A percentile compares a stretch with the other conserved stretches of the same genome.
phyloP scores from a whole-genome alignment of 2,888 invertebrate species.

The Lacanobia oleracea region DNA sequence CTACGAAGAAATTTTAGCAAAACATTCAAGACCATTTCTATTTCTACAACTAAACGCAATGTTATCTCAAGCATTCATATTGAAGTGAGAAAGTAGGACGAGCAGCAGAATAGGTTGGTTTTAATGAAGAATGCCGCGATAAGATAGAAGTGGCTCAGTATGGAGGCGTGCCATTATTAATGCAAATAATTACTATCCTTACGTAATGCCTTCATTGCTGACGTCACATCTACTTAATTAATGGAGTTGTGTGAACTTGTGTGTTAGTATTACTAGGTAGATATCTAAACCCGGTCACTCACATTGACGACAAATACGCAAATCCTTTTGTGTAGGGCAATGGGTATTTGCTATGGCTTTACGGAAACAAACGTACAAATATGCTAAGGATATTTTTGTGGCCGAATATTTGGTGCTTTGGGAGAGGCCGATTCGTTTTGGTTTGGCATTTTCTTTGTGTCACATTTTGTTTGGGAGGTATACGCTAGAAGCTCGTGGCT shows the following conservation, averaged over 20 bases:
- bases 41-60: neutral
- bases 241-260: neutral
- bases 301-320: neutral
- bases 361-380: neutral
- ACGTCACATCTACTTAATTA: constrained; percentile 28
- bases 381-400: neutral
- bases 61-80: constrained; percentile 9
- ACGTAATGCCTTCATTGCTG: constrained; percentile 34
- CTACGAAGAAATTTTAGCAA: neutral
- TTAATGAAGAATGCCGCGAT: constrained; percentile 53
- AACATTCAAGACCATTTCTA: neutral
- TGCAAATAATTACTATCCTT: constrained; percentile 47
- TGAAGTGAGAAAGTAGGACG: constrained; percentile 41
- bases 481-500: no score
- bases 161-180: constrained; percentile 28
- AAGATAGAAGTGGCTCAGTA: constrained; percentile 29
- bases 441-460: neutral
- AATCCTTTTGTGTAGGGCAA: constrained; percentile 1
- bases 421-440: no score
- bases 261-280: constrained; percentile 6
- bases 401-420: neutral
- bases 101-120: constrained; percentile 1
- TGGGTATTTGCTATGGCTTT: neutral
- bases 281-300: constrained; percentile 3
- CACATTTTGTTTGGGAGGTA: no score